Conservation (phyloP, 35 echinoderm and acorn worm genomes). For the Ptychodera flava region DNA sequence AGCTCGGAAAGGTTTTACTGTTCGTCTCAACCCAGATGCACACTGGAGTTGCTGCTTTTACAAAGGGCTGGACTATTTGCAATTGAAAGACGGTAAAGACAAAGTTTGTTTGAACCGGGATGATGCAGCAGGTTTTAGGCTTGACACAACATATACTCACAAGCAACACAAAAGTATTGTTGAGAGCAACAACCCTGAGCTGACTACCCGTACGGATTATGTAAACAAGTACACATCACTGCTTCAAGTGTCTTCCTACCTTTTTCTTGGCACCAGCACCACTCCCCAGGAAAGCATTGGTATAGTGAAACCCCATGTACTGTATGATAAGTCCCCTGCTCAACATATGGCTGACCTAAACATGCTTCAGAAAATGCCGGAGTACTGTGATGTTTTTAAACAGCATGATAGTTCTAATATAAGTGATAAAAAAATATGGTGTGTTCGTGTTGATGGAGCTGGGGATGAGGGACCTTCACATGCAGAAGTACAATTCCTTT, state of each 20-base stretch:
- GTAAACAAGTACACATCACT: conserved; percentile 53
- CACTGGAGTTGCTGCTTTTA: conserved; percentile 32
- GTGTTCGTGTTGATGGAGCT: conserved; percentile 38
- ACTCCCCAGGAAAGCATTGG: conserved; percentile 26
- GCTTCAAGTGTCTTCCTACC: conserved; percentile 40
- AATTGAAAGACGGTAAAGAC: conserved; percentile 32
- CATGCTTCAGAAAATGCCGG: conserved; percentile 10
- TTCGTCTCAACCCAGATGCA: not conserved
- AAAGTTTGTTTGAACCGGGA: conserved; percentile 26
- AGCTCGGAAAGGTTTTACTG: conserved; percentile 28
- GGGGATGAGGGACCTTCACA: conserved; percentile 36
- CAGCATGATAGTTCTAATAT: conserved; percentile 12
- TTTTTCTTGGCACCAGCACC: conserved; percentile 25
- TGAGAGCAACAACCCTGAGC: conserved; percentile 21
- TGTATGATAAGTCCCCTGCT: conserved; percentile 23
- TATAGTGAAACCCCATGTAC: conserved; percentile 29
- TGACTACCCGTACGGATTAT: conserved; percentile 38
- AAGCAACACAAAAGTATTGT: conserved; percentile 26
- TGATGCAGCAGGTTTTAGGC: conserved; percentile 29
- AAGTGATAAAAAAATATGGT: conserved; percentile 27
- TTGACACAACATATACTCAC: conserved; percentile 44
- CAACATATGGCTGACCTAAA: conserved; percentile 44
- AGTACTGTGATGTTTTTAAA: too few species aligned
- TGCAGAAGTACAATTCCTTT: conserved; percentile 36
- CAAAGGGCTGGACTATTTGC: conserved; percentile 24